Evolutionary conservation across 2,113 vertebrate species (phyloP), one percentile per base, ranked within the genome.

Genomic region (Ondatra zibethicus): DNA sequence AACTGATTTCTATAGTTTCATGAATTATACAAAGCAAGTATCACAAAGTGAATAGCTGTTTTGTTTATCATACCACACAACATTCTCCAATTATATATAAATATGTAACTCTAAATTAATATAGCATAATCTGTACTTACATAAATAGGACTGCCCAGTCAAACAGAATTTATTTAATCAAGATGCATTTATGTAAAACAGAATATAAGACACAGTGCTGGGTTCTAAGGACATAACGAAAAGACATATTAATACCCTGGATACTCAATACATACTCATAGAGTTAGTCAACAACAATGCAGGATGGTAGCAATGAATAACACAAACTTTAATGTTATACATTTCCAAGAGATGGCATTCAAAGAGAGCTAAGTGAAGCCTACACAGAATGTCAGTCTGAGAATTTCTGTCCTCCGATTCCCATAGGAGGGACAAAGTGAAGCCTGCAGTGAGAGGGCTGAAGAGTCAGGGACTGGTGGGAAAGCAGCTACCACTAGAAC

Each of bases 131-230:
- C 66, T 88, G 4, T 66, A 75, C 39, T 91, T 72, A 84, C 9
- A 93, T n/a, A 72, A 52, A 84, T 29, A 95, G 77, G 76, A 87
- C 92, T 80, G 21, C 6, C 88, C 21, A 94, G 42, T 92, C 68
- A 91, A 88, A 94, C 72, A 65, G 33, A 96, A 88, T 52, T 80
- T 31, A 90, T 70, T 91, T 90, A 94, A 76, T 93, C 68, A 93
- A 87, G 55, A 92, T 63, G 65, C 17, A 91, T 61, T 63, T 91
- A 92, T 88, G 31, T 61, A 91, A 23, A 96, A 88, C 11, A 78
- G 36, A 89, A 80, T 63, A 55, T 45, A 95, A 96, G 95, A 85
- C 85, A 87, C 14, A 76, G 65, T 63, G 47, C 75, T 93, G 85
- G 61, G 78, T 75, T 95, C 87, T 85, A 52, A 97, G 12, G 39